Evolutionary conservation across 2,797 vertebrate genomes (phyloP), one percentile per base, ranked within the genome.

Genomic region (Kryptopterus vitreolus): DNA sequence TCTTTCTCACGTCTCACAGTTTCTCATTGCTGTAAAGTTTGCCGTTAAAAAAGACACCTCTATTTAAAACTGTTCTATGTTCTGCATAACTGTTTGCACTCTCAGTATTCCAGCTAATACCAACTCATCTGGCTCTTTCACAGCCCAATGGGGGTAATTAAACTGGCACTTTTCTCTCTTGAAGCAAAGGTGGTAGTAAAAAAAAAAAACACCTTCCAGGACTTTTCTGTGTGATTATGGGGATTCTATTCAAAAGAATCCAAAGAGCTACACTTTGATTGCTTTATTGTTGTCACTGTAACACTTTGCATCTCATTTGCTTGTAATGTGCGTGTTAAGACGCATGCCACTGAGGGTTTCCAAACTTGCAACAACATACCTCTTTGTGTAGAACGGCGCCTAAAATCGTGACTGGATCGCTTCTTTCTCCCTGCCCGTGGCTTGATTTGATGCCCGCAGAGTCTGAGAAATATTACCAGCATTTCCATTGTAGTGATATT

Each of bases 121-220:
- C 72, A 75, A 82, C 76, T 86, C 46, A 77, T 46, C 53, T 57
- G 20, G 33, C 33, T 74, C 33, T 80, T 73, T 66, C 77, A 79
- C 26, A 52, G 58, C 74, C 80, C 79, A 55, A 48, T 77, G 83
- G 86, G 87, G 83, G 81, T 85, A 87, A 86, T 87, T 88, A 84
- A 68, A 85, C 83, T 82, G 79, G 74, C 82, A 84, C 82, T 82
- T 86, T 85, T 81, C 84, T 81, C 57, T 77, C 75, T 83, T 80
- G 80, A 76, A 77, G 81, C 77, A 77, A 82, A 80, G 82, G 68
- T n/a, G 53, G 61, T 63, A 12, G n/a, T n/a, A n/a, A n/a, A n/a
- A n/a, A 55, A n/a, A 75, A 46, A 61, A 24, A 43, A 72, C 31
- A 48, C 73, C 46, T 61, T 50, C 66, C 15, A 46, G 57, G 71